Conservation (phyloP, 2,888 invertebrate species). For the Diarsia rubi region DNA sequence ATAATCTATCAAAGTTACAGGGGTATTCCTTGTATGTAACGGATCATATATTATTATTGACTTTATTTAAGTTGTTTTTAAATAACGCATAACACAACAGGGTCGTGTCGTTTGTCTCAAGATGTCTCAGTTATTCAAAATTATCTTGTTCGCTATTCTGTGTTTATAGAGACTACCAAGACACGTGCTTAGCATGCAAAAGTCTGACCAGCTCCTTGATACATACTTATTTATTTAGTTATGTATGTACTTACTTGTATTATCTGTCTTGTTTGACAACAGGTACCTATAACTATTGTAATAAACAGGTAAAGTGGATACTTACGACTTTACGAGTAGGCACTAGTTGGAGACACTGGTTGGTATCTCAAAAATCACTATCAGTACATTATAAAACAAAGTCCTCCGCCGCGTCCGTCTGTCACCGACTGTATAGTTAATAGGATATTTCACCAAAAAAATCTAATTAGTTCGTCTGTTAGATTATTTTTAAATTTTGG, state of each 20-base stretch:
- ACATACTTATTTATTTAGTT: not conserved
- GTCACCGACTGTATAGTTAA: no score
- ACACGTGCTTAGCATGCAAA: slow-evolving; percentile 46
- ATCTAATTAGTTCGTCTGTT: no score
- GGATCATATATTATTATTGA: not conserved
- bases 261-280: slow-evolving; percentile 30
- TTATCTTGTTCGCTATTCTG: slow-evolving; percentile 12
- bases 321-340: not conserved
- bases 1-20: not conserved
- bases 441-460: no score
- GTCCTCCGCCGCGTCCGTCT: no score
- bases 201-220: not conserved
- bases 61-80: slow-evolving; percentile 10
- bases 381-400: no score
- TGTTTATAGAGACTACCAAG: not conserved
- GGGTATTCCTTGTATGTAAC: not conserved
- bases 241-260: not conserved
- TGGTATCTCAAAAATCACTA: not conserved
- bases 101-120: slow-evolving; percentile 10
- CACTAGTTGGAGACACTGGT: not conserved
- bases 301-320: not conserved
- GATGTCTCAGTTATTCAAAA: slow-evolving; percentile 27
- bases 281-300: not conserved
- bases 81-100: slow-evolving; percentile 20
- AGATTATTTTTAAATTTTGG: no score